These are phyloP conservation scores for Glareola pratincola DNA, from an alignment of 2,113 vertebrate genomes.

Conservation along the genomic window DNA sequence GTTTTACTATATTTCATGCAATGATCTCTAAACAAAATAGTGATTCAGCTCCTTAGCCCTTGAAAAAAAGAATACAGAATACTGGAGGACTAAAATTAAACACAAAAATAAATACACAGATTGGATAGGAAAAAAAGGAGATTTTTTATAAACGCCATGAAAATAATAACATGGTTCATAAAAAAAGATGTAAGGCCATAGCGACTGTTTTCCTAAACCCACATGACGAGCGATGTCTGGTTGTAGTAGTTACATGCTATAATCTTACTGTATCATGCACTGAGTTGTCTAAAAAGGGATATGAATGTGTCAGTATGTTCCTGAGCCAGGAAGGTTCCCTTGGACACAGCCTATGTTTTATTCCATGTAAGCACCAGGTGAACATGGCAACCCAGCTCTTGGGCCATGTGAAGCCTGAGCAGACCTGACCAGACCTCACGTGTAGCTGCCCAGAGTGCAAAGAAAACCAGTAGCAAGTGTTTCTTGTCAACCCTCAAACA, in stretches of 20 bases:
- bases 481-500: neutral
- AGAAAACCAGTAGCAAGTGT: neutral
- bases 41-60: neutral
- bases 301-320: neutral
- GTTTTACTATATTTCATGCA: neutral
- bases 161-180: neutral
- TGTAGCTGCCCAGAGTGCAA: neutral
- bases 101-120: neutral
- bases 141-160: neutral
- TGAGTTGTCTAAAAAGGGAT: neutral
- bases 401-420: neutral
- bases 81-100: neutral
- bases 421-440: neutral
- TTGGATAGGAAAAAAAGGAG: neutral
- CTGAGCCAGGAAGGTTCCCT: neutral
- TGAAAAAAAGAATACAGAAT: neutral
- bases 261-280: neutral
- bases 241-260: neutral
- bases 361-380: accelerated
- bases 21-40: neutral
- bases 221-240: neutral
- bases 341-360: neutral
- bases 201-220: neutral
- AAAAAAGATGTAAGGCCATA: neutral
- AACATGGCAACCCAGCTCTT: neutral